A percentile compares a stretch with the other conserved stretches of the same genome.
Conservation (phyloP, 2,888 invertebrate species). For the Andrena marginata region DNA sequence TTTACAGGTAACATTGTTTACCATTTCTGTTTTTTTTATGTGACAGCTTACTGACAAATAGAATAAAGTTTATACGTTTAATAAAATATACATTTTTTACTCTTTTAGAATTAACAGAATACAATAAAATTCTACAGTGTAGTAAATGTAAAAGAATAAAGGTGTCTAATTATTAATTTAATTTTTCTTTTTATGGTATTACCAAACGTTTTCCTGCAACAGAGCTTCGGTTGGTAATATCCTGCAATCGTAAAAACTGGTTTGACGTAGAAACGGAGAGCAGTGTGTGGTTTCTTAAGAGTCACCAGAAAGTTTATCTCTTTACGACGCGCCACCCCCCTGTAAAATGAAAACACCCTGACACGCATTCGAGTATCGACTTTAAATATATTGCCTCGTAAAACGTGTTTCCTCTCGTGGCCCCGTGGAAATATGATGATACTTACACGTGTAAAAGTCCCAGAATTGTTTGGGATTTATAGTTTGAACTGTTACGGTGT, state of each 20-base stretch:
- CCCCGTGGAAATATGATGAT: conserved; percentile 3
- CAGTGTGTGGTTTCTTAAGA: conserved; percentile 4
- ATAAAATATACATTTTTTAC: too few species aligned
- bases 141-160: too few species aligned
- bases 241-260: conserved; percentile 14
- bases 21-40: too few species aligned
- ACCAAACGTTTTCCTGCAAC: neutral
- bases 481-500: neutral
- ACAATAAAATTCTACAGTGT: too few species aligned
- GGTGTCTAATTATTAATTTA: too few species aligned
- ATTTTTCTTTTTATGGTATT: too few species aligned
- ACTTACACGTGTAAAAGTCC: neutral
- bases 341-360: conserved; percentile 13
- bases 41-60: too few species aligned
- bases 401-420: conserved; percentile 1
- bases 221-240: neutral
- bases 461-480: neutral
- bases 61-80: too few species aligned
- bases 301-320: conserved; percentile 6
- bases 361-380: conserved; percentile 31
- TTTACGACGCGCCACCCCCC: conserved; percentile 8
- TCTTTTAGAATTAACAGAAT: too few species aligned
- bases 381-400: conserved; percentile 26
- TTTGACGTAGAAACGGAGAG: too few species aligned
- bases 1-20: too few species aligned